Conservation (phyloP, 2,888 invertebrate species). For the Pandemis cinnamomeana region DNA sequence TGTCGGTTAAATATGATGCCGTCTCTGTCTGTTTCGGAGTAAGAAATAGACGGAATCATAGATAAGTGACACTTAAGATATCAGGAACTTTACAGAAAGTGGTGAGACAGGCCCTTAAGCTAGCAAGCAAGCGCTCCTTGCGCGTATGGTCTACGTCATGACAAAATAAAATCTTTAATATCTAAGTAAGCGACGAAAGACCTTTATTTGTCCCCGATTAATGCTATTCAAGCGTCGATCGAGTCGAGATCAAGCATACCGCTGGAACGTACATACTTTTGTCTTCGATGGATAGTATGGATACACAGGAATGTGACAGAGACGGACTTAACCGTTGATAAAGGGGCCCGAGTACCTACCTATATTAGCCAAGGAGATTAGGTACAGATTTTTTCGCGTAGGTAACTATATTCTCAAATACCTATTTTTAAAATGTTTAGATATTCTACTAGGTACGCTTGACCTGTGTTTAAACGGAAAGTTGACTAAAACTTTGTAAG, state of each 20-base stretch:
- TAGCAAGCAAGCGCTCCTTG: too few species aligned
- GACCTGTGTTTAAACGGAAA: background rate
- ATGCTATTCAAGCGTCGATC: background rate
- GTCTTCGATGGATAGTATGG: background rate
- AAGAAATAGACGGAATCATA: too few species aligned
- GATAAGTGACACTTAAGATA: too few species aligned
- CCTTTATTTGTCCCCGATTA: background rate
- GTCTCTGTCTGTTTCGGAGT: too few species aligned
- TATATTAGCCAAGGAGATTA: background rate
- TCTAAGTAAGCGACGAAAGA: background rate
- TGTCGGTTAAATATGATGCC: too few species aligned
- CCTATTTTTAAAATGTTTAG: background rate
- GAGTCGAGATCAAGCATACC: background rate
- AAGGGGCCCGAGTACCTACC: background rate
- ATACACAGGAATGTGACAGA: slow-evolving; percentile 2
- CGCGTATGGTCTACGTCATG: too few species aligned
- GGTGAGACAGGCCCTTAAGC: too few species aligned
- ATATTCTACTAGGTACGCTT: background rate
- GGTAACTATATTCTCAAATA: background rate
- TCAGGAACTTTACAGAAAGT: too few species aligned
- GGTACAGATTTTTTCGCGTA: background rate
- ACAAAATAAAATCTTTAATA: background rate
- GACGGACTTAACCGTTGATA: background rate
- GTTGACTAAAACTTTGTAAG: background rate
- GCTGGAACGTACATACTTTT: background rate